Percentiles rank a stretch among this genome's conserved stretches.
Evolutionary conservation across 2,113 vertebrate genomes (phyloP).

Genomic region (Lepidothrix coronata): DNA sequence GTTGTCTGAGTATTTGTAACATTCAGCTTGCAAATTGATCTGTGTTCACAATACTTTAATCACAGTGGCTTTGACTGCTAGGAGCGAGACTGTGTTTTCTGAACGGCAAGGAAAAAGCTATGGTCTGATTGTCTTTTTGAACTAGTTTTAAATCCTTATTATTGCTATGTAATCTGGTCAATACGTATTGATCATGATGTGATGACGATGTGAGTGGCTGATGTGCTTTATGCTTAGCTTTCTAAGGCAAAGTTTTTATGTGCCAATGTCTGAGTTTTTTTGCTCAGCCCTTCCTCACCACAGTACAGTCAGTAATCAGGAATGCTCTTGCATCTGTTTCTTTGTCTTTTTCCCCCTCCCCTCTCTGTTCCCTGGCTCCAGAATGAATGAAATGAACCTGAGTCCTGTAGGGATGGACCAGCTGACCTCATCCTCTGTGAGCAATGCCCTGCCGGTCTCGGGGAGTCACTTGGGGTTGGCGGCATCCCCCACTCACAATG

Average conservation of each 20-base stretch:
- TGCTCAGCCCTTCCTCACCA: not conserved
- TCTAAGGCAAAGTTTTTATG: not conserved
- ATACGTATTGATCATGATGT: not conserved
- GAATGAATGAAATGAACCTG: slow-evolving; percentile 98
- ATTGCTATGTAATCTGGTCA: not conserved
- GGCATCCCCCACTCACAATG: slow-evolving; percentile 90
- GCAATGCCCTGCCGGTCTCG: slow-evolving; percentile 78
- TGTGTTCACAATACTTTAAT: not conserved
- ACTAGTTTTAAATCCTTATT: not conserved
- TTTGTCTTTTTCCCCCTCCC: not conserved
- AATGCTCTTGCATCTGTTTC: not conserved
- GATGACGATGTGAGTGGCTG: not conserved
- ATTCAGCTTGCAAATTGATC: not conserved
- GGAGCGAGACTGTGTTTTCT: not conserved
- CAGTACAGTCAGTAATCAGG: not conserved
- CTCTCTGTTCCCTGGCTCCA: slow-evolving; percentile 30
- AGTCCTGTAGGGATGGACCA: slow-evolving; percentile 98
- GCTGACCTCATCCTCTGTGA: slow-evolving; percentile 90
- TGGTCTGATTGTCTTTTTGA: not conserved
- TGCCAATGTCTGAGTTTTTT: not conserved
- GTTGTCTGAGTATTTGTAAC: not conserved
- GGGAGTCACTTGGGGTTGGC: slow-evolving; percentile 89
- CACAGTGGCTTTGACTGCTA: not conserved
- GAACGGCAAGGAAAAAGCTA: not conserved
- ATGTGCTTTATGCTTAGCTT: not conserved